Evolutionary conservation across 2,113 vertebrate genomes (phyloP).

Genomic region (Himantopus leucocephalus): DNA sequence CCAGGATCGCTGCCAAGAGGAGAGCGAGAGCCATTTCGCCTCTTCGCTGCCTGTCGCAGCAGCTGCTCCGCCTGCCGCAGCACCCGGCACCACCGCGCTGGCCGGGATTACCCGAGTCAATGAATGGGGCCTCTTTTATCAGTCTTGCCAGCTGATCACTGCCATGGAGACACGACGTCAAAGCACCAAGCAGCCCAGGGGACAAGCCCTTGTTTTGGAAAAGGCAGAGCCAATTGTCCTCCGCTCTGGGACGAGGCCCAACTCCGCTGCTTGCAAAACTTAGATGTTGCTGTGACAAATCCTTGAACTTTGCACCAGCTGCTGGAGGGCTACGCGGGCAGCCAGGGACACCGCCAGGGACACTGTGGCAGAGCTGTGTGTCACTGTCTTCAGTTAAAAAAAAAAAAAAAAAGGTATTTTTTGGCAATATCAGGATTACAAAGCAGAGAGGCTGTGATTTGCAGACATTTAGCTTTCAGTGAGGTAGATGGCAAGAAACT

Average conservation of each 20-base stretch:
- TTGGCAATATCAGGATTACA: background rate
- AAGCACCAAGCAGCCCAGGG: background rate
- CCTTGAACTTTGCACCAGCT: background rate
- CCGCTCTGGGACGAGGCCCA: background rate
- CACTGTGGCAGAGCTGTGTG: background rate
- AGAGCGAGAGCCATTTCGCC: slow-evolving; percentile 28
- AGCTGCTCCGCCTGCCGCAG: background rate
- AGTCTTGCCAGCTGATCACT: background rate
- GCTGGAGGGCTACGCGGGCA: background rate
- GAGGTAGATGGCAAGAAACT: background rate
- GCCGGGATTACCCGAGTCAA: background rate
- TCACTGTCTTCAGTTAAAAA: background rate
- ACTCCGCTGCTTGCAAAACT: background rate
- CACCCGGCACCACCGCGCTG: background rate
- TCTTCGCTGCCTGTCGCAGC: background rate
- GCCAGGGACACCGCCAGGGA: background rate
- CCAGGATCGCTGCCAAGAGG: slow-evolving; percentile 40
- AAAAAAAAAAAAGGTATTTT: background rate
- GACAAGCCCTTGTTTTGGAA: background rate
- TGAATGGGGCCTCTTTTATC: background rate
- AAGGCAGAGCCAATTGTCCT: background rate
- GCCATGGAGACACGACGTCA: background rate
- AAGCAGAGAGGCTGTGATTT: background rate
- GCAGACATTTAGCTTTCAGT: background rate
- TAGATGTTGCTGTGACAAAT: background rate